These are phyloP conservation scores for Casuarius casuarius DNA, from an alignment of 2,113 vertebrate species.

Conservation along the genomic window DNA sequence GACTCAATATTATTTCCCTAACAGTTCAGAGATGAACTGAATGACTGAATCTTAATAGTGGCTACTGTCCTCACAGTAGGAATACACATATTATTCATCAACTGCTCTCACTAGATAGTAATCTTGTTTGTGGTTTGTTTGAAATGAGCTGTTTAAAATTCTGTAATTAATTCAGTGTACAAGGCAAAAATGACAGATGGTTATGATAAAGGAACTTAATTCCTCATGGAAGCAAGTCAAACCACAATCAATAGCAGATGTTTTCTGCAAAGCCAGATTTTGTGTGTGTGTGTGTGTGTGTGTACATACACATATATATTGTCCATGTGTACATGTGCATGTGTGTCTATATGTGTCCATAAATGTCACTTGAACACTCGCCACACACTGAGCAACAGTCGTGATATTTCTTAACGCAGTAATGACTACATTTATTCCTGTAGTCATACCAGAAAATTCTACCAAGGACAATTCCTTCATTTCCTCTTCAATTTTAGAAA, in stretches of 20 bases:
- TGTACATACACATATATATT: background rate
- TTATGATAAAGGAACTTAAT: constrained; percentile 61
- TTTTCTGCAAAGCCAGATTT: constrained; percentile 36
- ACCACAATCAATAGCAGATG: constrained; percentile 57
- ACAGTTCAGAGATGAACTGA: background rate
- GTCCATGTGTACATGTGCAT: background rate
- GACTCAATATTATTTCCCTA: background rate
- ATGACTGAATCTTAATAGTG: constrained; percentile 32
- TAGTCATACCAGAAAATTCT: background rate
- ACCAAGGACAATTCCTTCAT: background rate
- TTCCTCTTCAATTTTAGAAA: background rate
- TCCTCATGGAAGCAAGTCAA: constrained; percentile 58
- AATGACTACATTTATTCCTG: background rate
- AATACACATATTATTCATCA: constrained; percentile 29
- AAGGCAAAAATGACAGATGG: constrained; percentile 67
- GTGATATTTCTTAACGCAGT: background rate
- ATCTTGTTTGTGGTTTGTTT: constrained; percentile 54
- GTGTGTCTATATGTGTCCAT: background rate
- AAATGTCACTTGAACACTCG: background rate
- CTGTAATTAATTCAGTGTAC: constrained; percentile 68
- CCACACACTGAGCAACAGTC: background rate
- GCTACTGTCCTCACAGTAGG: constrained; percentile 39
- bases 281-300: background rate
- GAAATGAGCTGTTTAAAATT: constrained; percentile 69
- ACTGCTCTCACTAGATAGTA: constrained; percentile 45